These are phyloP conservation scores for Leucophora obtusa DNA, from an alignment of 2,888 invertebrate species.

Conservation along the genomic window DNA sequence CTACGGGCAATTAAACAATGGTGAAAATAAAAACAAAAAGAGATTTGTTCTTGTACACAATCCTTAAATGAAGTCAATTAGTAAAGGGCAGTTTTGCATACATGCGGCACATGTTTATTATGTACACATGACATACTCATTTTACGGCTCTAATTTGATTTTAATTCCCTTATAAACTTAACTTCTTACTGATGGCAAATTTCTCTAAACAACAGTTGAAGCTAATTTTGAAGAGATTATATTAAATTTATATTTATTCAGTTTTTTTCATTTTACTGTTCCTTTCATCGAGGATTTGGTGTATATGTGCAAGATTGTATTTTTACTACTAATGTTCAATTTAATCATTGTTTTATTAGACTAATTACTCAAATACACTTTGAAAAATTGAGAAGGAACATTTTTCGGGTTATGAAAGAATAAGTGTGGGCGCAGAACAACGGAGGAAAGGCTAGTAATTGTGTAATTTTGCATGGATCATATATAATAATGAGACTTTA, in stretches of 20 bases:
- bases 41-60: constrained; percentile 56
- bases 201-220: too few species aligned
- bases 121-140: background rate
- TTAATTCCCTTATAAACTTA: too few species aligned
- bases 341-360: constrained; percentile 40
- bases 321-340: constrained; percentile 29
- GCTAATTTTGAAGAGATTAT: too few species aligned
- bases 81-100: constrained; percentile 60
- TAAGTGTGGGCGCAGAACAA: too few species aligned
- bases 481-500: too few species aligned
- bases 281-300: background rate
- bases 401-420: background rate
- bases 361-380: constrained; percentile 45
- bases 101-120: constrained; percentile 38
- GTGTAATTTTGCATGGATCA: too few species aligned
- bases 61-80: constrained; percentile 67
- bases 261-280: too few species aligned
- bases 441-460: too few species aligned
- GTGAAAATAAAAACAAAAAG: constrained; percentile 29
- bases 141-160: background rate
- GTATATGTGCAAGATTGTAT: constrained; percentile 4
- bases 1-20: background rate
- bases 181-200: too few species aligned
- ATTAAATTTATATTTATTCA: too few species aligned
- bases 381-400: background rate